These are phyloP conservation scores for Myotis brandtii DNA, from an alignment of 2,113 vertebrate genomes.

Conservation along the genomic window DNA sequence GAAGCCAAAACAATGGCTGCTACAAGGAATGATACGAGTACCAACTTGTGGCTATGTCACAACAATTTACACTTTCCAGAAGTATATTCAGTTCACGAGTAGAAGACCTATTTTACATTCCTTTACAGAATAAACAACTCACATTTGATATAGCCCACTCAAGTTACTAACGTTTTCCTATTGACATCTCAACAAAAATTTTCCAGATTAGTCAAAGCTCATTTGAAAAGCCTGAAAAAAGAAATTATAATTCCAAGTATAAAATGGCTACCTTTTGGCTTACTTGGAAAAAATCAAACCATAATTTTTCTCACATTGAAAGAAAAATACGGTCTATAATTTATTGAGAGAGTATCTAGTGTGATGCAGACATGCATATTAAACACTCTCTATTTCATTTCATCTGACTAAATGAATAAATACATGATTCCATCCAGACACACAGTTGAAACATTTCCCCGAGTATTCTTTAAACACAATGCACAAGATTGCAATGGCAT, in stretches of 20 bases:
- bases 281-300: conserved; percentile 42
- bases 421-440: conserved; percentile 72
- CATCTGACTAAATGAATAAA: conserved; percentile 78
- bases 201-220: conserved; percentile 36
- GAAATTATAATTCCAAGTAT: conserved; percentile 64
- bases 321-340: conserved; percentile 66
- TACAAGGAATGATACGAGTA: not conserved
- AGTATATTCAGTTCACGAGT: too few relatives aligned
- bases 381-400: conserved; percentile 72
- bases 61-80: not conserved
- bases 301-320: conserved; percentile 69
- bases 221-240: conserved; percentile 41
- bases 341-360: conserved; percentile 66
- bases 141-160: not conserved
- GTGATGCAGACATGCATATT: conserved; percentile 75
- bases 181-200: not conserved
- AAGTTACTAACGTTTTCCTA: conserved; percentile 21
- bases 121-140: not conserved
- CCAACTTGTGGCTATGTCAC: not conserved
- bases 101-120: not conserved
- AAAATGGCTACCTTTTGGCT: conserved; percentile 65
- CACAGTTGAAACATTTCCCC: conserved; percentile 76
- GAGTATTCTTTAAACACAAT: conserved; percentile 80
- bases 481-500: conserved; percentile 75
- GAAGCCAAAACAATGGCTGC: not conserved